phyloP scores from a whole-genome alignment of 2,888 invertebrate genomes.

The Leptinotarsa peninsularis region DNA sequence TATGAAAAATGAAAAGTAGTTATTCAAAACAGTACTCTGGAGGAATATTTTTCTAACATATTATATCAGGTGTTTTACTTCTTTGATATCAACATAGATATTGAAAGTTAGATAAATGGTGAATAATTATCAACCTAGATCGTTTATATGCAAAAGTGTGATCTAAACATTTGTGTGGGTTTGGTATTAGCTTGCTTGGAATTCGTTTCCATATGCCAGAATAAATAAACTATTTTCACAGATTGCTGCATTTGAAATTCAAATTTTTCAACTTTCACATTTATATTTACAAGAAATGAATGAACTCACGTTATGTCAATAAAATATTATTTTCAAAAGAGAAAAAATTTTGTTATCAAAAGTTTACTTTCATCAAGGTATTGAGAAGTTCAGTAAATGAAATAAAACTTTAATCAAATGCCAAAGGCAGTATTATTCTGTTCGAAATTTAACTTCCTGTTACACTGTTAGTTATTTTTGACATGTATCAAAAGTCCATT shows the following conservation, averaged over 20 bases:
- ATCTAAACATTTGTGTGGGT: background rate
- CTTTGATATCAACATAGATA: no score
- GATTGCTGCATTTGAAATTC: constrained; percentile 1
- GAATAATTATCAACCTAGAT: background rate
- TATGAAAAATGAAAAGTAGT: no score
- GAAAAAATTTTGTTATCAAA: no score
- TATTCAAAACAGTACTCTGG: no score
- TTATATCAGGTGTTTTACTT: no score
- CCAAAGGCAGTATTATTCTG: no score
- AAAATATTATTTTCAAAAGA: no score
- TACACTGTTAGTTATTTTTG: constrained; percentile 31
- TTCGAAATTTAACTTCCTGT: background rate
- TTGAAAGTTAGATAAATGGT: background rate
- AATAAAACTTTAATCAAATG: no score
- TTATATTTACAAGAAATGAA: background rate
- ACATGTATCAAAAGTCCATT: constrained; percentile 26
- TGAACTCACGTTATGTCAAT: no score
- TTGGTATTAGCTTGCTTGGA: background rate
- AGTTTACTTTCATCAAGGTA: no score
- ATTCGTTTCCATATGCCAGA: background rate
- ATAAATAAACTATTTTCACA: constrained; percentile 9
- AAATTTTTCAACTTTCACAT: constrained; percentile 1
- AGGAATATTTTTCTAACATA: no score
- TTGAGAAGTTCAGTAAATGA: no score
- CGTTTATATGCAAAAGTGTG: background rate